phyloP scores from a whole-genome alignment of 2,888 invertebrate species.

The Trichogramma dendrolimi region DNA sequence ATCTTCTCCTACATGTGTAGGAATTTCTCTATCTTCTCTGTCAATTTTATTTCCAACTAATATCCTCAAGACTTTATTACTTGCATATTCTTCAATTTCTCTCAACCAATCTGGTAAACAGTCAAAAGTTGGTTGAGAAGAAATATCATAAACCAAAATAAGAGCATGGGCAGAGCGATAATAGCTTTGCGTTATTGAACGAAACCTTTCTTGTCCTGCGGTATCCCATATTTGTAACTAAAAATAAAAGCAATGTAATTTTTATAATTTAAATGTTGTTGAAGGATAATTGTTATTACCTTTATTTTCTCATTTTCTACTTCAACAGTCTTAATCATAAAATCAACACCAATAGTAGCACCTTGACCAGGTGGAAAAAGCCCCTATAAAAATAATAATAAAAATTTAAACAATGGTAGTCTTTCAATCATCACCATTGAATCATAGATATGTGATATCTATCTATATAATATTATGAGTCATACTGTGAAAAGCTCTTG shows the following conservation, averaged over 20 bases:
- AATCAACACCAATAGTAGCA: conserved; percentile 97
- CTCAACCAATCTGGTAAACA: conserved; percentile 94
- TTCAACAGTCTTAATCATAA: conserved; percentile 98
- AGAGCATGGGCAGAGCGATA: conserved; percentile 96
- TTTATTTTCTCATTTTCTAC: conserved; percentile 93
- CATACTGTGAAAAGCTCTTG: too few species aligned
- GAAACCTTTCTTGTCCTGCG: conserved; percentile 93
- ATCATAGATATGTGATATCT: too few species aligned
- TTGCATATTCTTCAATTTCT: conserved; percentile 97
- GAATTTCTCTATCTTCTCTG: conserved; percentile 92
- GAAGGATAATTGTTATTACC: conserved; percentile 54
- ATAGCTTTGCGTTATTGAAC: conserved; percentile 97
- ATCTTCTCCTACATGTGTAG: conserved; percentile 89
- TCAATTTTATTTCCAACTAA: conserved; percentile 98
- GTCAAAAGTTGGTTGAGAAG: conserved; percentile 96
- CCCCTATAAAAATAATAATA: conserved; percentile 59
- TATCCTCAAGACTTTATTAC: conserved; percentile 87
- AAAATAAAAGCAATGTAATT: conserved; percentile 6
- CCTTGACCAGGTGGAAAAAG: conserved; percentile 97
- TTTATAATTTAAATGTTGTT: background rate
- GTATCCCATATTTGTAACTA: conserved; percentile 99
- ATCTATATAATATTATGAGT: too few species aligned
- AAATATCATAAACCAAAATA: conserved; percentile 94
- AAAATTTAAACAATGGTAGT: conserved; percentile 3
- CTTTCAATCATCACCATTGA: background rate